A percentile compares a stretch with the other conserved stretches of the same genome.
Evolutionary conservation across 2,888 invertebrate genomes (phyloP).

Genomic region (Noctua pronuba): DNA sequence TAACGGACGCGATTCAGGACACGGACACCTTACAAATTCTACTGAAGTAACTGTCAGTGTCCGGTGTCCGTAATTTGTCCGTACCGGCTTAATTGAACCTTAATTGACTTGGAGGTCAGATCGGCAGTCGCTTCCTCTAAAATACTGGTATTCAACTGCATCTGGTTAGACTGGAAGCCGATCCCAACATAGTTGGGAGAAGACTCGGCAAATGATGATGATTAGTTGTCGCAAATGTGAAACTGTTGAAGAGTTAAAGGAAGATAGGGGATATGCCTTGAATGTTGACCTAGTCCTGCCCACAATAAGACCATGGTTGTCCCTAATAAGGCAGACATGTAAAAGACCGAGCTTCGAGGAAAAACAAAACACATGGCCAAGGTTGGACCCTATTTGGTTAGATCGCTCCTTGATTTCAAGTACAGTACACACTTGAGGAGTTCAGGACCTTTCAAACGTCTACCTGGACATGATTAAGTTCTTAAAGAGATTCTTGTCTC

Average conservation of each 20-base stretch:
- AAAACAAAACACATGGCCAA: background rate
- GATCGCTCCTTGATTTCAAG: background rate
- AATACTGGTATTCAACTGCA: background rate
- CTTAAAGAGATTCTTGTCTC: too few species aligned
- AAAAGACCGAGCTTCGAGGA: conserved; percentile 2
- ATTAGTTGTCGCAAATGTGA: background rate
- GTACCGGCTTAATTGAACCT: background rate
- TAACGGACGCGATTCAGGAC: background rate
- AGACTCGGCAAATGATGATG: background rate
- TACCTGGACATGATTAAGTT: background rate
- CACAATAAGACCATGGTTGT: conserved; percentile 2
- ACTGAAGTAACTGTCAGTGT: background rate
- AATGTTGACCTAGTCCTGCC: conserved; percentile 12
- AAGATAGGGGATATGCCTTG: background rate
- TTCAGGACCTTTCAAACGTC: background rate
- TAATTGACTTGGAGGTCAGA: background rate
- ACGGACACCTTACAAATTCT: background rate
- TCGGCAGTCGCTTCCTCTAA: background rate
- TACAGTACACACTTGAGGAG: background rate
- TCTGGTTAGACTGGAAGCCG: background rate
- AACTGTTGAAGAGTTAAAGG: background rate
- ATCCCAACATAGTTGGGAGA: background rate
- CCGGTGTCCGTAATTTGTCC: background rate
- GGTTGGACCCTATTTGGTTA: background rate
- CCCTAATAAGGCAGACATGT: background rate